Percentiles rank a stretch among this genome's conserved stretches.
Evolutionary conservation across 1,140 invertebrate species (phyloP).

Genomic region (Sitodiplosis mosellana): DNA sequence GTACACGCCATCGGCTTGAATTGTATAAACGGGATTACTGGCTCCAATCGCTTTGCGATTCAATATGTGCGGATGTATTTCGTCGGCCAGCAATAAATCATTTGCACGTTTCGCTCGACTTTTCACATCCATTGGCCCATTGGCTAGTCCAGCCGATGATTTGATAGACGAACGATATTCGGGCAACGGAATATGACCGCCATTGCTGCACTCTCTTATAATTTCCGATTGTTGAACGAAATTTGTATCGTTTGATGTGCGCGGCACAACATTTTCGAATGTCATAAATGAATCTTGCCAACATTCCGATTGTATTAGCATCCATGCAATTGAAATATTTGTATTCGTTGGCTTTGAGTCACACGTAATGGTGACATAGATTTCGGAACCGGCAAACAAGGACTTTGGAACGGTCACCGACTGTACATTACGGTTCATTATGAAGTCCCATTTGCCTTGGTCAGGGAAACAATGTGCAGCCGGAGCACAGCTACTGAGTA

Average conservation of each 20-base stretch:
- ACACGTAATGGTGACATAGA: constrained; percentile 18
- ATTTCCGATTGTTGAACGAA: not conserved
- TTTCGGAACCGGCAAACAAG: constrained; percentile 23
- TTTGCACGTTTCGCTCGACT: not conserved
- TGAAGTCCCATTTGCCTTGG: constrained; percentile 24
- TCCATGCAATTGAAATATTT: constrained; percentile 10
- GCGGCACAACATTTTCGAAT: not conserved
- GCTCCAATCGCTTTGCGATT: not conserved
- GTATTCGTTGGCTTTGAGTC: constrained; percentile 3
- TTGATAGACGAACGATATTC: not conserved
- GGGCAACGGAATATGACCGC: not conserved
- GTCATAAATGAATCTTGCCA: constrained; percentile 8
- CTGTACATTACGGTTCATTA: constrained; percentile 15
- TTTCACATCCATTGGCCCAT: not conserved
- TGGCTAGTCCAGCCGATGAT: too few species aligned
- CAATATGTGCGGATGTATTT: not conserved
- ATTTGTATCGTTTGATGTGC: not conserved
- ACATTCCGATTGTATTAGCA: constrained; percentile 7
- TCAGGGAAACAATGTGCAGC: constrained; percentile 11
- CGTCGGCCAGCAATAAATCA: not conserved
- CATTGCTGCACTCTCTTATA: not conserved
- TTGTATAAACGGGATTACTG: constrained; percentile 21
- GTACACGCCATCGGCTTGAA: constrained; percentile 34
- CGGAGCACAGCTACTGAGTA: not conserved
- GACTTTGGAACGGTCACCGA: constrained; percentile 20